These are phyloP conservation scores for Rafetus swinhoei DNA, from an alignment of 2,113 vertebrate genomes.

Conservation along the genomic window DNA sequence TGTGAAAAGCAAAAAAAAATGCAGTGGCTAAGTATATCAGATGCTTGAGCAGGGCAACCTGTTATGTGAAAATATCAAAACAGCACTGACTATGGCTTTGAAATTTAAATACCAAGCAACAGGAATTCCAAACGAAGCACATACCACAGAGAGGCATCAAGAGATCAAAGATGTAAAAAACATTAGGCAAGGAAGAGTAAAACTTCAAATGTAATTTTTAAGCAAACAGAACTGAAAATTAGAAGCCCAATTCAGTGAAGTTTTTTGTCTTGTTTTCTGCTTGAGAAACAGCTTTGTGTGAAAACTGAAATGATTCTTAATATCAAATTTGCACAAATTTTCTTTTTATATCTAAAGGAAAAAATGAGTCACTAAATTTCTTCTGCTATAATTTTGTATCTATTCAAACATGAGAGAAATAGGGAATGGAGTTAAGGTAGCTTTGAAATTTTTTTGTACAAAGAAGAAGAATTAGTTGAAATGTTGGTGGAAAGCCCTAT, in stretches of 20 bases:
- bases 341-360: background rate
- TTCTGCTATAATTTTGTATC: background rate
- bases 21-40: constrained; percentile 28
- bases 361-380: background rate
- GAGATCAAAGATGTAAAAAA: constrained; percentile 35
- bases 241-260: constrained; percentile 62
- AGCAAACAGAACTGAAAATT: constrained; percentile 51
- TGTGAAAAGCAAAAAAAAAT: constrained; percentile 73
- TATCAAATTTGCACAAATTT: background rate
- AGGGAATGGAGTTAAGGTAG: background rate
- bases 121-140: constrained; percentile 45
- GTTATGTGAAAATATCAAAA: constrained; percentile 34
- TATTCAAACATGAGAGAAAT: background rate
- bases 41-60: background rate
- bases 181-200: constrained; percentile 43
- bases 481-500: background rate
- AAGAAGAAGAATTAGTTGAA: background rate
- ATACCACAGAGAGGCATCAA: constrained; percentile 9
- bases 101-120: constrained; percentile 52
- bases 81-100: constrained; percentile 32
- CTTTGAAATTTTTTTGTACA: constrained; percentile 20
- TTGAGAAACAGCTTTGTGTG: background rate
- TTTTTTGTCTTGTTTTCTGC: constrained; percentile 44
- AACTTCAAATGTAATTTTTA: constrained; percentile 34
- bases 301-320: constrained; percentile 18